These are phyloP conservation scores for Euplagia quadripunctaria DNA, from an alignment of 2,888 invertebrate genomes.

Conservation along the genomic window DNA sequence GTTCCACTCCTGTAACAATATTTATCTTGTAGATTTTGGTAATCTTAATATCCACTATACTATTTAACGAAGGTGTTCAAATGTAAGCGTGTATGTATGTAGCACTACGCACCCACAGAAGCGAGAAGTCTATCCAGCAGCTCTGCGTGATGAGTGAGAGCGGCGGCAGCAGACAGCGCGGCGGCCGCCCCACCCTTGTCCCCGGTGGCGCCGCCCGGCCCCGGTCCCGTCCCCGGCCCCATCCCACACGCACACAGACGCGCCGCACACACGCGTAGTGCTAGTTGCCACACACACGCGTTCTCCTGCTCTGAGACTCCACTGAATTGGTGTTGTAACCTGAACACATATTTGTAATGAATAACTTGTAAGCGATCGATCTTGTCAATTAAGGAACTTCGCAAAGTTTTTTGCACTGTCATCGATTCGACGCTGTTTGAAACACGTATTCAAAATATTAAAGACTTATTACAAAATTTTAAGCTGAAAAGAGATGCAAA, in stretches of 20 bases:
- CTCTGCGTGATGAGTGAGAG: constrained; percentile 79
- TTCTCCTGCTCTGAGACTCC: constrained; percentile 93
- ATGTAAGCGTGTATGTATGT: not conserved
- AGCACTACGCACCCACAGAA: constrained; percentile 64
- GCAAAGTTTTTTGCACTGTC: no score
- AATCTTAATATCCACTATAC: no score
- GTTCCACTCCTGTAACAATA: constrained; percentile 83
- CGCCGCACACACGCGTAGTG: constrained; percentile 81
- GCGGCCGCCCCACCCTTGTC: constrained; percentile 88
- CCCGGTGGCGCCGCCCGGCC: constrained; percentile 89
- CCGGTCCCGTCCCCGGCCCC: constrained; percentile 90
- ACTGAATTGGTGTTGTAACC: constrained; percentile 95
- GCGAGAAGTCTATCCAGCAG: constrained; percentile 75
- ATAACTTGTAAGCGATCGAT: no score
- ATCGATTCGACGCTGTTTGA: no score
- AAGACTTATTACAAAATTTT: no score
- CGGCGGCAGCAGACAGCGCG: constrained; percentile 88
- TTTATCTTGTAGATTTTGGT: not conserved
- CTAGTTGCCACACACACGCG: constrained; percentile 91
- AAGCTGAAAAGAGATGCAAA: no score
- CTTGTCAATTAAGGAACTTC: no score
- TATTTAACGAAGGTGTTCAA: not conserved
- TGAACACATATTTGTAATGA: constrained; percentile 51
- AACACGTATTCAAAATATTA: no score
- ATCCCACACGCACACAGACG: constrained; percentile 17